These are phyloP conservation scores for Aphrocallistes beatrix DNA, from an alignment of 37 sponge, comb jelly and placozoan genomes.

Conservation along the genomic window DNA sequence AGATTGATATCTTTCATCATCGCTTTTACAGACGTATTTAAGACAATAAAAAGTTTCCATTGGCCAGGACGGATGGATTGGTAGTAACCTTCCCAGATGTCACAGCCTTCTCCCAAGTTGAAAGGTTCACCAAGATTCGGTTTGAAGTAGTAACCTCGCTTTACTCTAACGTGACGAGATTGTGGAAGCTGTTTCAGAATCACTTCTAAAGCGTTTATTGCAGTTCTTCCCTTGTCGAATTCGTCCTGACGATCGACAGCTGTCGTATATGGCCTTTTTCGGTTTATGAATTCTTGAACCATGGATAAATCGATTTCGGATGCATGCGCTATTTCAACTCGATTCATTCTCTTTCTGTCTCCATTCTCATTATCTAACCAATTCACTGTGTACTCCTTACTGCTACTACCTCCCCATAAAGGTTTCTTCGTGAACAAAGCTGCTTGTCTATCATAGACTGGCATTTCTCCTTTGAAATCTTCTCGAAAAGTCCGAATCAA, in stretches of 20 bases:
- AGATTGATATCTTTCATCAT: background rate
- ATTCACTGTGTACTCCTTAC: background rate
- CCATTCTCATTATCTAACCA: background rate
- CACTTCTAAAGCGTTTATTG: slow-evolving; percentile 40
- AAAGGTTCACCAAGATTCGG: background rate
- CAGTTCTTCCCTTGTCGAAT: background rate
- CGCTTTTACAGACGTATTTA: background rate
- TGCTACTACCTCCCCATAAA: background rate
- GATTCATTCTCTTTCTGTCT: background rate
- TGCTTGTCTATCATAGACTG: slow-evolving; percentile 8
- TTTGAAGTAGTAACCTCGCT: slow-evolving; percentile 23
- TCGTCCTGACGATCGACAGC: background rate
- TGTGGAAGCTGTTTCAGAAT: slow-evolving; percentile 23
- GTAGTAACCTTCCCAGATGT: slow-evolving; percentile 49
- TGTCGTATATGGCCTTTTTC: background rate
- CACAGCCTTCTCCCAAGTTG: slow-evolving; percentile 44
- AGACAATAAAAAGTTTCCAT: background rate
- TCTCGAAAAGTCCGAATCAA: background rate
- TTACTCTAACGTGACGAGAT: slow-evolving; percentile 20
- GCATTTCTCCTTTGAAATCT: background rate
- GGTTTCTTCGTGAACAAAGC: background rate
- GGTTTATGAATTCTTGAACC: background rate
- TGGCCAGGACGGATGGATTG: slow-evolving; percentile 33
- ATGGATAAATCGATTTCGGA: background rate
- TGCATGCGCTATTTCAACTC: background rate